phyloP scores from a whole-genome alignment of 2,113 vertebrate genomes.

The Nanorana parkeri region DNA sequence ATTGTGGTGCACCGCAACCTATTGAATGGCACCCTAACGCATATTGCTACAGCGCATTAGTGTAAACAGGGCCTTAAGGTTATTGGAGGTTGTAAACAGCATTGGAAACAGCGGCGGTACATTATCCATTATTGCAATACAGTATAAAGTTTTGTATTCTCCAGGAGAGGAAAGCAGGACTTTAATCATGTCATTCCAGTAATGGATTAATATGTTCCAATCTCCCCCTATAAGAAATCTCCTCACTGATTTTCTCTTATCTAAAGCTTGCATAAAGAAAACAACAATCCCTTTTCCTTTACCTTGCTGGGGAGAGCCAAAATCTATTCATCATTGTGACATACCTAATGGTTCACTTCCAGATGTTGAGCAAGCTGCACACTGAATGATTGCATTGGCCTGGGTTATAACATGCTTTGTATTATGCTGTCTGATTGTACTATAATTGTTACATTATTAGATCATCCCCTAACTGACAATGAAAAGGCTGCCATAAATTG shows the following conservation, averaged over 20 bases:
- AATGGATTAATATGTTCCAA: constrained; percentile 15
- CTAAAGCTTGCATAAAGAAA: constrained; percentile 13
- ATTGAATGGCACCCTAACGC: too few species aligned
- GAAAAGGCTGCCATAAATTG: constrained; percentile 25
- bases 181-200: constrained; percentile 26
- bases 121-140: too few species aligned
- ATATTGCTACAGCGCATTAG: too few species aligned
- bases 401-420: constrained; percentile 49
- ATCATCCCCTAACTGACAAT: constrained; percentile 48
- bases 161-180: not conserved
- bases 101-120: too few species aligned
- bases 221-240: constrained; percentile 7
- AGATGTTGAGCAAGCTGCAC: constrained; percentile 37
- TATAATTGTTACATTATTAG: constrained; percentile 50
- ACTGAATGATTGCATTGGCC: constrained; percentile 28
- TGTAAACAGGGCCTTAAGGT: too few species aligned
- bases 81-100: too few species aligned
- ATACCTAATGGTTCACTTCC: constrained; percentile 47
- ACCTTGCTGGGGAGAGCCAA: constrained; percentile 29
- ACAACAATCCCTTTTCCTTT: constrained; percentile 18
- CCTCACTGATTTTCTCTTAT: constrained; percentile 39
- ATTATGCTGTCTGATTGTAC: constrained; percentile 48
- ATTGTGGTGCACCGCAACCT: too few species aligned
- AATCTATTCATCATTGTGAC: constrained; percentile 54
- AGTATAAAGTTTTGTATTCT: not conserved